A percentile compares a stretch with the other conserved stretches of the same genome.
Conservation (phyloP, 2,113 vertebrate genomes). For the Chroicocephalus ridibundus region DNA sequence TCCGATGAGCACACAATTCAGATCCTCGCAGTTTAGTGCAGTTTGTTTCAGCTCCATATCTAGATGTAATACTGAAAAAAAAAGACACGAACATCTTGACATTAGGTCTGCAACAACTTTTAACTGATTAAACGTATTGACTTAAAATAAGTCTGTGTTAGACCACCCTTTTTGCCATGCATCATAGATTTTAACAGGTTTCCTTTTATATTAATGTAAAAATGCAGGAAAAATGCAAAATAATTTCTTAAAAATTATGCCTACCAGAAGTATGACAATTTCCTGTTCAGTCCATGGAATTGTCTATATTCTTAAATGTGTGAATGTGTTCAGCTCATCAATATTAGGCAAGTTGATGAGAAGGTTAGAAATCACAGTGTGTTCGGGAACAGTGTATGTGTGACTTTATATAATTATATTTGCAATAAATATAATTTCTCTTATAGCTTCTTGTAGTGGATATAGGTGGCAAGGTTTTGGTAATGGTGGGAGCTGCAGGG, state of each 20-base stretch:
- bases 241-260: not conserved
- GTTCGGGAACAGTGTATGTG: not conserved
- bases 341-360: not conserved
- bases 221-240: not conserved
- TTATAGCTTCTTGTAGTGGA: not conserved
- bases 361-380: not conserved
- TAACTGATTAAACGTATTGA: not conserved
- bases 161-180: not conserved
- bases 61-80: not conserved
- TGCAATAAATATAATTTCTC: not conserved
- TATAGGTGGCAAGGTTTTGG: not conserved
- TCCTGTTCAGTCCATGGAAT: not conserved
- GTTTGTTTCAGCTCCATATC: not conserved
- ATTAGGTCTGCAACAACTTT: not conserved
- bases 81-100: not conserved
- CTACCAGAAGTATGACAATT: not conserved
- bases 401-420: not conserved
- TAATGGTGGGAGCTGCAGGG: not conserved
- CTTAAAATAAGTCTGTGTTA: not conserved
- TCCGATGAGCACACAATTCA: not conserved
- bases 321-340: not conserved
- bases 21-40: not conserved
- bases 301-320: not conserved
- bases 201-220: not conserved
- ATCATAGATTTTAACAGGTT: not conserved